Base-by-base conservation (phyloP, 2,888 invertebrate species). In the Ormia ochracea region DNA sequence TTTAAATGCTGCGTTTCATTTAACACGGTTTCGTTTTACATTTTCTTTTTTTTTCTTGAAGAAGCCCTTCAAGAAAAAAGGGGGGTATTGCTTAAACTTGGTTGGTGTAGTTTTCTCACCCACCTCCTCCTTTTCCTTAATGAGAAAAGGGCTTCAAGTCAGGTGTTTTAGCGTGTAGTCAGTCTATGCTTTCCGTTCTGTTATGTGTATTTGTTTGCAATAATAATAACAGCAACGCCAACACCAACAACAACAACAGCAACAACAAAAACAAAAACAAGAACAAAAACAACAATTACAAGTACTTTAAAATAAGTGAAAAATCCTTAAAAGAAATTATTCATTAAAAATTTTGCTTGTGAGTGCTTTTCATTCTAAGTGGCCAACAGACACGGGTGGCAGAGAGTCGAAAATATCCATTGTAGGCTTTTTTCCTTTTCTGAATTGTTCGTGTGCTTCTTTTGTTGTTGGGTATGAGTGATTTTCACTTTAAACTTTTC, bases 81-180 rank as follows among this genome's bases (percentile, higher is more conserved):
- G 72, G 63, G 61, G 72, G 59, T 10, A 2, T 58, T 23, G 56
- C 12, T 48, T 65, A 50, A 56, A 48, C 6, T 19, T 50, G 36
- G n/a, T 14, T 28, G 6, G 58, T 26, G 52, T 66, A 48, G 45
- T 61, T 50, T 10, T 21, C 48, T 17, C 4, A 10, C 14, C 28
- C 28, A 28, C 28, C 28, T 6, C n/a, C 43, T 33, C 9, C 28
- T 6, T n/a, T 26, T 58, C 66, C 23, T 50, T 74, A 58, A 74
- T 74, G 48, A 66, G 65, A 70, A 80, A 80, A 80, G 76, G 80
- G 80, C 80, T 80, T 80, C 76, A 73, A 80, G 68, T 73, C 80
- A 80, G 80, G 80, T 80, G 80, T 72, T 76, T 80, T 66, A 69
- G 69, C 48, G 21, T n/a, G n/a, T n/a, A n/a, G n/a, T n/a, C n/a